These are phyloP conservation scores for Rosalia funebris DNA, from an alignment of 2,888 invertebrate genomes.

Conservation along the genomic window DNA sequence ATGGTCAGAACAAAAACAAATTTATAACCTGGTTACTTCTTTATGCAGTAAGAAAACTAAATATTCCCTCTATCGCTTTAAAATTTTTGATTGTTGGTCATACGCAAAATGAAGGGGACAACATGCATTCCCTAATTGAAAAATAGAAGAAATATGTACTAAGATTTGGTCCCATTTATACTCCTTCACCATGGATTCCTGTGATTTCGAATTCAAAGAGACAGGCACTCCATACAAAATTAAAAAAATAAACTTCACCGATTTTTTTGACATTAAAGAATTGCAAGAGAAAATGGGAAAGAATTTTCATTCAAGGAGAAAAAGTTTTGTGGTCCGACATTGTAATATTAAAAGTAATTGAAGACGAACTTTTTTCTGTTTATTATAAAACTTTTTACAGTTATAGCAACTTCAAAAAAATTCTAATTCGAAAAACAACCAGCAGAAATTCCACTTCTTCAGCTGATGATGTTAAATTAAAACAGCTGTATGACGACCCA, in stretches of 20 bases:
- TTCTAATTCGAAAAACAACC: neutral
- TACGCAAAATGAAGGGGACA: conserved; percentile 1
- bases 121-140: neutral
- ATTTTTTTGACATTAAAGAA: neutral
- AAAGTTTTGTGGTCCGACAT: neutral
- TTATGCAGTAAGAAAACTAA: neutral
- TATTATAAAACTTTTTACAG: neutral
- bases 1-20: conserved; percentile 7
- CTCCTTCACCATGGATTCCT: neutral
- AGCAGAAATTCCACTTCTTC: neutral
- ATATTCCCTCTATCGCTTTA: neutral
- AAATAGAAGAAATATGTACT: neutral
- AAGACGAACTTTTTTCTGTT: neutral
- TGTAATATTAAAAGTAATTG: neutral
- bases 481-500: neutral
- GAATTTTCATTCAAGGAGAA: conserved; percentile 1
- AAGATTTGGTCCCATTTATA: neutral
- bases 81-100: neutral
- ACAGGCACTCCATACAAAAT: neutral
- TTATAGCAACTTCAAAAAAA: neutral
- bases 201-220: neutral
- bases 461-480: neutral
- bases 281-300: neutral
- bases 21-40: neutral
- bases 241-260: neutral